Evolutionary conservation across 2,113 vertebrate genomes (phyloP).

Genomic region (Lepisosteus oculatus): DNA sequence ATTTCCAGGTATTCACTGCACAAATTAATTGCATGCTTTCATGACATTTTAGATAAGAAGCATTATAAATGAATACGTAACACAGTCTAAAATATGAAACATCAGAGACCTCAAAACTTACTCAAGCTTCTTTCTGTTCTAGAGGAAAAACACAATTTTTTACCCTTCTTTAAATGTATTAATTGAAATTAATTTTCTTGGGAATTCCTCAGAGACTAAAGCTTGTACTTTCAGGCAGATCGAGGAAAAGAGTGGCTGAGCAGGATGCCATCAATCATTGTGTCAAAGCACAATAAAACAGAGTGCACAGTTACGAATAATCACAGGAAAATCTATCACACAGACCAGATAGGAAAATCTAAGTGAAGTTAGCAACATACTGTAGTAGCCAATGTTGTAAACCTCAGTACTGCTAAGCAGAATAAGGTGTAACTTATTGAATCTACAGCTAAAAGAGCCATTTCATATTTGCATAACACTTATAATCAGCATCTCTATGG

Average conservation of each 20-base stretch:
- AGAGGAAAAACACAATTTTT: conserved; percentile 30
- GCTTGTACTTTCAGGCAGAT: background rate
- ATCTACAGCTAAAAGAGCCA: too few relatives aligned
- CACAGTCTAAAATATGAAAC: conserved; percentile 39
- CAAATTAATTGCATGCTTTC: conserved; percentile 50
- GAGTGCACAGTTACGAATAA: conserved; percentile 42
- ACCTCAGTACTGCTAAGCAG: background rate
- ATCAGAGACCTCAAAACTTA: conserved; percentile 25
- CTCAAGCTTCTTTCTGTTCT: conserved; percentile 23
- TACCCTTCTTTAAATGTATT: conserved; percentile 35
- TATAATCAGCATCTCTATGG: too few relatives aligned
- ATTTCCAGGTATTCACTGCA: conserved; percentile 39
- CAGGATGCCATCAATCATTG: conserved; percentile 44
- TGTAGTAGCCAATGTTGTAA: background rate
- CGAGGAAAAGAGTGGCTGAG: conserved; percentile 2
- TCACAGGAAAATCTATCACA: conserved; percentile 33
- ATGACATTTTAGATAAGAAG: conserved; percentile 60
- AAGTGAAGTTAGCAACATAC: background rate
- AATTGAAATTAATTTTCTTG: conserved; percentile 29
- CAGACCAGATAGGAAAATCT: conserved; percentile 2
- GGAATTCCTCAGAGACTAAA: background rate
- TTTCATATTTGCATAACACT: too few relatives aligned
- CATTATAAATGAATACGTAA: conserved; percentile 52
- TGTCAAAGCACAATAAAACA: conserved; percentile 45
- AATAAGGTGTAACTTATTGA: too few relatives aligned